phyloP scores from a whole-genome alignment of 2,113 vertebrate species.

The Malurus melanocephalus region DNA sequence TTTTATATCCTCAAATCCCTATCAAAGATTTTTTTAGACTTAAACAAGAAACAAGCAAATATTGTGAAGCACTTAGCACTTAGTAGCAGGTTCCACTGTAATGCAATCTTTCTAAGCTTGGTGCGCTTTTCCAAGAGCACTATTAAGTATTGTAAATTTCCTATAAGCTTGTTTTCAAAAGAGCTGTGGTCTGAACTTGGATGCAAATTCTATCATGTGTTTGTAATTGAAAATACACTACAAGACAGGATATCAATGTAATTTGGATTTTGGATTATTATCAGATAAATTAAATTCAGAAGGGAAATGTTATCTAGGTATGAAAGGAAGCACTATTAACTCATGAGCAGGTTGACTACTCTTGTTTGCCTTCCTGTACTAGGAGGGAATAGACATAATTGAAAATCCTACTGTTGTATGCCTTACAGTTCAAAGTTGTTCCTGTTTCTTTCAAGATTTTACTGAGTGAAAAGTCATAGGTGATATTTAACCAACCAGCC shows the following conservation, averaged over 20 bases:
- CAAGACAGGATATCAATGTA: not conserved
- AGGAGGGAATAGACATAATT: not conserved
- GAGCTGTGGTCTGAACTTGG: not conserved
- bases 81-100: not conserved
- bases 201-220: not conserved
- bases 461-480: not conserved
- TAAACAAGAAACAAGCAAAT: rapidly evolving
- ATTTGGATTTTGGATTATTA: not conserved
- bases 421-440: not conserved
- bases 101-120: not conserved
- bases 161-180: not conserved
- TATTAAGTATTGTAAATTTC: not conserved
- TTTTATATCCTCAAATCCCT: not conserved
- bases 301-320: not conserved
- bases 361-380: not conserved
- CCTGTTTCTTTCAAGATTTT: not conserved
- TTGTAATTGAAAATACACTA: not conserved
- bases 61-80: not conserved
- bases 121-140: not conserved
- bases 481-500: not conserved
- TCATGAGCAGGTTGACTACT: constrained; percentile 2
- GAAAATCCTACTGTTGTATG: not conserved
- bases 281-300: not conserved
- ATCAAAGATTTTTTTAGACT: not conserved
- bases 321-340: constrained; percentile 34